phyloP scores from a whole-genome alignment of 2,113 vertebrate species.

The Seriola dumerili region DNA sequence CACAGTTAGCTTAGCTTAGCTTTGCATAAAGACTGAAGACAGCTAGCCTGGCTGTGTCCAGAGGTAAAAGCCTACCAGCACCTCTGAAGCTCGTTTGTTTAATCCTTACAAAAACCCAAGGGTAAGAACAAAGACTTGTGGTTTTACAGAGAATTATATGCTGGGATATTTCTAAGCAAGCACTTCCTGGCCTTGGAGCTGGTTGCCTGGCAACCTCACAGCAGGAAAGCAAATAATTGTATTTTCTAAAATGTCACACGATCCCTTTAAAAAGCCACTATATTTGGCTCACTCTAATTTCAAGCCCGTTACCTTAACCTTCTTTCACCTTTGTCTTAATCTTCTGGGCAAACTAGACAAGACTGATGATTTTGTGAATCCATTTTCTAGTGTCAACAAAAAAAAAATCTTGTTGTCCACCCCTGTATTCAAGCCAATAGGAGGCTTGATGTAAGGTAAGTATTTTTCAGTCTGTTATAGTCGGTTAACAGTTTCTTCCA shows the following conservation, averaged over 20 bases:
- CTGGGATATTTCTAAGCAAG: neutral
- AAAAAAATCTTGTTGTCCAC: neutral
- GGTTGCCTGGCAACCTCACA: conserved; percentile 1
- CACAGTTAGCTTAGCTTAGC: neutral
- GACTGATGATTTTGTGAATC: neutral
- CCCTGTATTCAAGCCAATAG: neutral
- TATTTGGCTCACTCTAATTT: neutral
- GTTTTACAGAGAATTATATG: neutral
- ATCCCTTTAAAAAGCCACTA: neutral
- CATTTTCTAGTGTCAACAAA: neutral
- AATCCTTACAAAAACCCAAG: neutral
- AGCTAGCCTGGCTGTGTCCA: too few relatives aligned
- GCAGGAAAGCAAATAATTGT: neutral
- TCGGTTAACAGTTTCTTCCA: neutral
- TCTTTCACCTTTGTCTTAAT: neutral
- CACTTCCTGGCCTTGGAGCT: neutral
- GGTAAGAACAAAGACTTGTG: too few relatives aligned
- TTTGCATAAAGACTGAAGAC: neutral
- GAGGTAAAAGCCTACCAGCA: too few relatives aligned
- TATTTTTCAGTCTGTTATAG: conserved; percentile 6
- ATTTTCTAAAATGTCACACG: neutral
- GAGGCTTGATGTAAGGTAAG: neutral
- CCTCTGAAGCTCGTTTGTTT: neutral
- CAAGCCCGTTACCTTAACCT: neutral
- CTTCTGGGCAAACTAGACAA: neutral